Evolutionary conservation across 2,888 invertebrate genomes (phyloP), one percentile per base, ranked within the genome.

Genomic region (Pristionchus arcanus): DNA sequence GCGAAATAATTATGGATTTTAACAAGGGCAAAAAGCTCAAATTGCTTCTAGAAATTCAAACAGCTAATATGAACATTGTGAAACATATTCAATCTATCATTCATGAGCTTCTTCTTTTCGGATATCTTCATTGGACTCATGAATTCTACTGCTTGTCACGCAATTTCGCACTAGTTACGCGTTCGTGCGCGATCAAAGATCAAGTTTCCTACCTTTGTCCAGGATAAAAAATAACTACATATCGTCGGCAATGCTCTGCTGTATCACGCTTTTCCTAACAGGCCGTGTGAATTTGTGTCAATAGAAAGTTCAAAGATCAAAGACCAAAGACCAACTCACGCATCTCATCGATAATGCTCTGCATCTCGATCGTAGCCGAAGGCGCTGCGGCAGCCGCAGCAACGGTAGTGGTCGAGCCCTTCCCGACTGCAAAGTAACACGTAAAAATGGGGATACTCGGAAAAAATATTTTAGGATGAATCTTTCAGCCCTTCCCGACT

Each of bases 321-420:
- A 71, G 71, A 71, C 34, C 71, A 71, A 49, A 42, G 15, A n/a
- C 25, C n/a, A 49, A 91, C 93, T 91, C 66, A 94, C 94, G 90
- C 94, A 94, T 94, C 91, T 94, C 94, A 90, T 94, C 94, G 85
- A 94, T 92, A 37, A 94, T 91, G 37, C 92, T 90, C 85, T 94
- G 94, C 91, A 94, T 92, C 90, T 94, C 93, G 49, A 91, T 89
- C 53, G 87, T 71, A 21, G 83, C 66, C 83, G 90, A 90, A n/a
- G 88, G 55, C n/a, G 66, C 88, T 63, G 83, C 84, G 3, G 86
- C 90, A 37, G 86, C 86, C 13, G 77, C 77, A 34, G 77, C 77
- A 21, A 77, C 42, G 0, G 77, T 77, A 0, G 77, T 77, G 25
- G 37, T 37, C 25, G 77, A 77, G 21, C 42, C 77, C 25, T 42